Evolutionary conservation across 2,888 invertebrate species (phyloP), one percentile per base, ranked within the genome.

Genomic region (Flexamia atlantica): DNA sequence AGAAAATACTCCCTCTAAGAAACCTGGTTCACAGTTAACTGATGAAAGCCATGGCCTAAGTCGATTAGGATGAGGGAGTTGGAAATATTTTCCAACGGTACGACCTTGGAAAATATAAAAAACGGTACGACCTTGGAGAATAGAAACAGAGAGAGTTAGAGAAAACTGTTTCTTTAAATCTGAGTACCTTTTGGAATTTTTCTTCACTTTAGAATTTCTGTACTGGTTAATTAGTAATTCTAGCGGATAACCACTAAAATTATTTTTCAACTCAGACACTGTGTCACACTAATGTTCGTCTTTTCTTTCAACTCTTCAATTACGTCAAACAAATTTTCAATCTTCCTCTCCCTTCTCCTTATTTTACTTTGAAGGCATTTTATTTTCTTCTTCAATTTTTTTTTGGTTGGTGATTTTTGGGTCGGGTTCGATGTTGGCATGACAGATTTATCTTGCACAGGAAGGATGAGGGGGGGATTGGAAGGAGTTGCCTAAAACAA

Each of bases 111-210:
- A n/a, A n/a, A n/a, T n/a, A n/a, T 4, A 84, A 57, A 83, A 30
- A 84, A 20, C 14, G 17, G 23, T 84, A 79, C 2, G 60, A 53
- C 68, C 76, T 28, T 5, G 84, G 36, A 1, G 84, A 84, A 83
- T 83, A 84, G 30, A 83, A 84, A 57, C 64, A 74, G 9, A 84
- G n/a, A n/a, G 46, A 3, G 42, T 80, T 2, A 79, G 30, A 14
- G 83, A 64, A 60, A 83, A 84, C 20, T 28, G 28, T 76, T 76
- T 76, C 76, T 30, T 76, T 12, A 40, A n/a, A 12, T 76, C 40
- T 5, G 76, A 76, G 23, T 76, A 76, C 12, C 76, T 76, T 32
- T 32, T 36, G n/a, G 2, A 32, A 76, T 30, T 76, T 30, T 76
- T 76, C 17, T 32, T 40, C 2, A 17, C 76, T 36, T 30, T 20